Conservation (phyloP, 2,113 vertebrate genomes). For the Cyanoliseus patagonus region DNA sequence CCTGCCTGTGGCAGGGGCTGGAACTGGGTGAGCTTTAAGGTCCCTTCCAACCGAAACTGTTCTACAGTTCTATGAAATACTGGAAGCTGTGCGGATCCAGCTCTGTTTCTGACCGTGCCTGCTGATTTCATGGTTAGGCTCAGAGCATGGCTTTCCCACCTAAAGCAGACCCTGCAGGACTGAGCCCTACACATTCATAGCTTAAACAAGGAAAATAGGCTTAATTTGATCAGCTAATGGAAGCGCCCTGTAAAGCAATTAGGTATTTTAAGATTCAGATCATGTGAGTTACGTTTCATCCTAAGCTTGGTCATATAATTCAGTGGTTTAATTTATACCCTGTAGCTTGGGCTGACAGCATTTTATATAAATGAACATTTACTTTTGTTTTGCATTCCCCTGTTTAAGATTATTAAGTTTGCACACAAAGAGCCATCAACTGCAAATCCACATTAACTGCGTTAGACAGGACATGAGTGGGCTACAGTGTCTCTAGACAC, state of each 20-base stretch:
- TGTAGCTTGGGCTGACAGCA: neutral
- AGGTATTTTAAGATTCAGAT: neutral
- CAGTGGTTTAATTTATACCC: neutral
- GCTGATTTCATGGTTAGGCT: accelerated
- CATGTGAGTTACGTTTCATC: neutral
- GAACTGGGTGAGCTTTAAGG: too few species aligned
- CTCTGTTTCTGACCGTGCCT: accelerated
- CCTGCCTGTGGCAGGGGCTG: too few species aligned
- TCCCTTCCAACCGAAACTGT: too few species aligned
- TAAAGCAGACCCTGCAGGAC: neutral
- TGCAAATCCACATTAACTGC: neutral
- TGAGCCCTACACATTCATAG: accelerated
- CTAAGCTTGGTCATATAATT: neutral
- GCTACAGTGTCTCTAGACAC: accelerated
- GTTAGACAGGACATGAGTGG: neutral
- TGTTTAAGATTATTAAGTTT: neutral
- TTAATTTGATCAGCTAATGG: neutral
- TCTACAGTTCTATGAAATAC: neutral
- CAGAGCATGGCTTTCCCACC: neutral
- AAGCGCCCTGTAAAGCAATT: neutral
- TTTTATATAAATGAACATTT: neutral
- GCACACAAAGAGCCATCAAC: neutral
- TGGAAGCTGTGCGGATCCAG: neutral
- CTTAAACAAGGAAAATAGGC: neutral
- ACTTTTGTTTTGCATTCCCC: neutral